These are phyloP conservation scores for Gastracanthus pulcherrimus DNA, from an alignment of 2,888 invertebrate genomes.

Conservation along the genomic window DNA sequence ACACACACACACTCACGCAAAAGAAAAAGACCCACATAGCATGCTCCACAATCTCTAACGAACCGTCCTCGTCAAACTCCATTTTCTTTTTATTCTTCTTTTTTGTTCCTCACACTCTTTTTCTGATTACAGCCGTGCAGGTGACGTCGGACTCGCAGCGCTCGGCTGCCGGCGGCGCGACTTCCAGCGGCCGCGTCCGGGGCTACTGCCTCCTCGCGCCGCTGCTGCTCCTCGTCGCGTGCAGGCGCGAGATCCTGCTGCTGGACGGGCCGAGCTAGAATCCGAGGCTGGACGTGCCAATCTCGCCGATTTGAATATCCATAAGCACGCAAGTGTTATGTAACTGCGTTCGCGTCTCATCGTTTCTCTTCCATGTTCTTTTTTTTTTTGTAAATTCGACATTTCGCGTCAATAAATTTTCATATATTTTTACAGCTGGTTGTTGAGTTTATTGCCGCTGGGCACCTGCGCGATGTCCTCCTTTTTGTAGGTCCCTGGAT, in stretches of 20 bases:
- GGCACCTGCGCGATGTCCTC: neutral
- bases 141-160: constrained; percentile 58
- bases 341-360: no score
- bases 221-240: constrained; percentile 6
- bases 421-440: constrained; percentile 31
- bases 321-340: neutral
- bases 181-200: constrained; percentile 12
- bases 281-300: neutral
- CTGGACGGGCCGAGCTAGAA: neutral
- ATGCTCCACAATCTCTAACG: no score
- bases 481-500: neutral
- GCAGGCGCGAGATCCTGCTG: neutral
- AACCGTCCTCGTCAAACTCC: no score
- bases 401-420: constrained; percentile 23
- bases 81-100: no score
- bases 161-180: constrained; percentile 46
- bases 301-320: neutral
- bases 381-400: no score
- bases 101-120: neutral
- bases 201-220: neutral
- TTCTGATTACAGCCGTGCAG: constrained; percentile 56
- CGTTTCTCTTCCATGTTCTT: no score
- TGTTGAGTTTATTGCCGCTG: neutral
- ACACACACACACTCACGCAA: no score
- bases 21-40: no score